Evolutionary conservation across 2,888 invertebrate species (phyloP).

Genomic region (Idaea dimidiata): DNA sequence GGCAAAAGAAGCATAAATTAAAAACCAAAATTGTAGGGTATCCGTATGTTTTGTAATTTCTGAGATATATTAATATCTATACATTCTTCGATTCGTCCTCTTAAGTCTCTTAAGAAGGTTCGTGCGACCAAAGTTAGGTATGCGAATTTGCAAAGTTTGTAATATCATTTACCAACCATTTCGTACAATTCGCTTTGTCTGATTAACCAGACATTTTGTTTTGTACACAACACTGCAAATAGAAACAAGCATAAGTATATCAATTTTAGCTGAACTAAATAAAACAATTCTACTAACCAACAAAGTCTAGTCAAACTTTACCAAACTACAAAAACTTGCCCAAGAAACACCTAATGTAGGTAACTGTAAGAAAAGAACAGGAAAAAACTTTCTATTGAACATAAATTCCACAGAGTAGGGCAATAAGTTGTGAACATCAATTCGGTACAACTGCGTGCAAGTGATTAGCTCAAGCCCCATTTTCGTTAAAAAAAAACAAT

Average conservation of each 20-base stretch:
- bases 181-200: too few relatives aligned
- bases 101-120: too few relatives aligned
- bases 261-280: not conserved
- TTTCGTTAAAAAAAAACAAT: conserved; percentile 29
- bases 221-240: not conserved
- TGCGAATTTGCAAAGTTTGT: too few relatives aligned
- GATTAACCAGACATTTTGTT: not conserved
- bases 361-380: not conserved
- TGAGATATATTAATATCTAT: too few relatives aligned
- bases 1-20: too few relatives aligned
- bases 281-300: conserved; percentile 1
- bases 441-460: conserved; percentile 24
- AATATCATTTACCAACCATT: too few relatives aligned
- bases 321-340: conserved; percentile 4
- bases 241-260: not conserved
- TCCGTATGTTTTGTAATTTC: too few relatives aligned
- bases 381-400: not conserved
- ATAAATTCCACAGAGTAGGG: conserved; percentile 30
- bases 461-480: conserved; percentile 29
- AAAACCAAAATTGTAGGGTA: too few relatives aligned
- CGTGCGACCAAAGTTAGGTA: too few relatives aligned
- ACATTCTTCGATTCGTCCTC: too few relatives aligned
- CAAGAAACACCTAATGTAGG: conserved; percentile 8
- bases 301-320: not conserved
- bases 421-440: conserved; percentile 31